Evolutionary conservation across 1,140 invertebrate species (phyloP), one percentile per base, ranked within the genome.

Genomic region (Heterodera schachtii): DNA sequence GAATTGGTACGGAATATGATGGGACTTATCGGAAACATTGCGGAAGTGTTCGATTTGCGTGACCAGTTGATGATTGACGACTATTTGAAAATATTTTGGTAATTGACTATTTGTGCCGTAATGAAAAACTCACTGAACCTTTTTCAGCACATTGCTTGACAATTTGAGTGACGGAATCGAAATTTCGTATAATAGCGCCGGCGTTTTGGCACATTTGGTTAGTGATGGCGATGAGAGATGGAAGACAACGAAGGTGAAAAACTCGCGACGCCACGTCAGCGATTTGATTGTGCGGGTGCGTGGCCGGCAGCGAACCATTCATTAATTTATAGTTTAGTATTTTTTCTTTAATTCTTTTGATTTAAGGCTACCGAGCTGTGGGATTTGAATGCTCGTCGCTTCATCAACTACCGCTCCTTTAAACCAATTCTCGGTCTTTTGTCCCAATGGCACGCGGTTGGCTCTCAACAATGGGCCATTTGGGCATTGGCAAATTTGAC

Each of bases 401-500:
- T 97, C 89, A 98, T 98, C 81, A 98, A 98, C 91, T 98, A 98
- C 90, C 93, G 95, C 91, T 92, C 87, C 8, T 89, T 89, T 81
- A 84, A 84, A 49, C 87, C 87, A 13, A 89, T 89, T 44, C 78
- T 88, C 3, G 57, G 84, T 11, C 83, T 89, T 7, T 44, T 89
- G 43, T 86, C 88, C 7, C 77, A 84, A 43, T 89, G 82, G 75
- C 78, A 89, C 52, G 83, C 88, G 6, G 71, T 60, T 41, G 87
- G 88, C 16, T 83, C 81, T 47, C 87, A 89, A 47, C 79, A 84
- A 49, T 88, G 87, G 87, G 87, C 96, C 3, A 94, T 95, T n/a
- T 98, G 96, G 96, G 97, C 96, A 7, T 91, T 98, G 64, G 95
- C 96, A 49, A 98, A 98, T 92, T 92, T 98, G 31, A 98, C 96